phyloP scores from a whole-genome alignment of 2,888 invertebrate genomes.

The Aphodius sticticus region DNA sequence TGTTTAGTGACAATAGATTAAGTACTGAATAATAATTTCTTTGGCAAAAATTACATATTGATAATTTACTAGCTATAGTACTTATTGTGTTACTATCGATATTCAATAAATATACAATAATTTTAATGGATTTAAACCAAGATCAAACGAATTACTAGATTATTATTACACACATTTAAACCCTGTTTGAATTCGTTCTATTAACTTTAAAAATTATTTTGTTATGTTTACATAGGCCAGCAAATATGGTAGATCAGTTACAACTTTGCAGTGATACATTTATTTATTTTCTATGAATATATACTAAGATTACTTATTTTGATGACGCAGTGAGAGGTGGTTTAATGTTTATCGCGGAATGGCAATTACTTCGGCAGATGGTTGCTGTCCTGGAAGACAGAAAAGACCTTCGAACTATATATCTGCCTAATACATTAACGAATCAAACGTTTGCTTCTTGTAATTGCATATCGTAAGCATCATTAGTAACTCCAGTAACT shows the following conservation, averaged over 20 bases:
- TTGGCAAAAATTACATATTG: background rate
- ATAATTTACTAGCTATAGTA: too few relatives aligned
- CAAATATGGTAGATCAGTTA: too few relatives aligned
- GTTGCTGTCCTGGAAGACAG: background rate
- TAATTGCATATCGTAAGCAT: background rate
- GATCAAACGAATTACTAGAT: too few relatives aligned
- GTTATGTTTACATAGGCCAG: too few relatives aligned
- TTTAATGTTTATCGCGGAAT: background rate
- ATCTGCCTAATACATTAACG: background rate
- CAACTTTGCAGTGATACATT: background rate
- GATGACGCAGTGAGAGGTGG: background rate
- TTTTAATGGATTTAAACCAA: too few relatives aligned
- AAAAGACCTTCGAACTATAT: background rate
- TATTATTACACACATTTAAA: too few relatives aligned
- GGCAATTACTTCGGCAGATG: background rate
- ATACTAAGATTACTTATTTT: background rate
- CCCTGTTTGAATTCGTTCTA: too few relatives aligned
- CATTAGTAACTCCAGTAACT: background rate
- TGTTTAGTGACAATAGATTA: background rate
- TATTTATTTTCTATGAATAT: background rate
- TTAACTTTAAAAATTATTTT: too few relatives aligned
- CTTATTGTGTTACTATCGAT: too few relatives aligned
- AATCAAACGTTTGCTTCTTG: background rate
- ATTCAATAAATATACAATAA: too few relatives aligned
- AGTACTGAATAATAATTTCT: background rate